Conservation (phyloP, 2,797 vertebrate species). For the Hydrocynus forskahlii region DNA sequence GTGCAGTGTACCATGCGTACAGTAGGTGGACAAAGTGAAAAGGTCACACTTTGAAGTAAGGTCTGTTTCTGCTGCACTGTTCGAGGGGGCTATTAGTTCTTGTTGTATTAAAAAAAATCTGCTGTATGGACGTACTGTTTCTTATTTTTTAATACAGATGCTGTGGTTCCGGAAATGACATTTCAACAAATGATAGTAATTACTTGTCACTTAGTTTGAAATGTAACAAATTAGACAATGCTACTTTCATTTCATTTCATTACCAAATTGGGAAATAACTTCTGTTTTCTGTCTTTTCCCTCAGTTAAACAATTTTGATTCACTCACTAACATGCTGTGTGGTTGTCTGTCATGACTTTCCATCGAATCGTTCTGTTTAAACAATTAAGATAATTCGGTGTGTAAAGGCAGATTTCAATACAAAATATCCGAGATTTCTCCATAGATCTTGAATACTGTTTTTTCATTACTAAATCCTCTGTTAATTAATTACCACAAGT, state of each 20-base stretch:
- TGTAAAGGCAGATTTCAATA: no score
- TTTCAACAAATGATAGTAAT: conserved; percentile 79
- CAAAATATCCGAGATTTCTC: no score
- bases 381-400: conserved; percentile 2
- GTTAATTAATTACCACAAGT: no score
- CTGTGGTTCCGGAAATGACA: conserved; percentile 68
- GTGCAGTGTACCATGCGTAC: conserved; percentile 3
- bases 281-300: conserved; percentile 63
- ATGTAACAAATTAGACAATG: conserved; percentile 79
- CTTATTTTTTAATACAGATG: conserved; percentile 80
- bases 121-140: conserved; percentile 81
- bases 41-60: conserved; percentile 44
- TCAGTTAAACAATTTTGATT: conserved; percentile 44
- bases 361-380: conserved; percentile 27
- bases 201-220: conserved; percentile 75
- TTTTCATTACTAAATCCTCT: no score
- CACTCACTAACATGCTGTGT: conserved; percentile 30
- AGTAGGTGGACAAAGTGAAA: conserved; percentile 25
- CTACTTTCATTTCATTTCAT: conserved; percentile 79
- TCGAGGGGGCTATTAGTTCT: conserved; percentile 12
- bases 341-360: conserved; percentile 28
- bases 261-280: conserved; percentile 69
- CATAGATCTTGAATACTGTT: no score
- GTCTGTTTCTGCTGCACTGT: conserved; percentile 17
- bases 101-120: conserved; percentile 20